These are phyloP conservation scores for Desmodus rotundus DNA, from an alignment of 2,113 vertebrate genomes.

Conservation along the genomic window DNA sequence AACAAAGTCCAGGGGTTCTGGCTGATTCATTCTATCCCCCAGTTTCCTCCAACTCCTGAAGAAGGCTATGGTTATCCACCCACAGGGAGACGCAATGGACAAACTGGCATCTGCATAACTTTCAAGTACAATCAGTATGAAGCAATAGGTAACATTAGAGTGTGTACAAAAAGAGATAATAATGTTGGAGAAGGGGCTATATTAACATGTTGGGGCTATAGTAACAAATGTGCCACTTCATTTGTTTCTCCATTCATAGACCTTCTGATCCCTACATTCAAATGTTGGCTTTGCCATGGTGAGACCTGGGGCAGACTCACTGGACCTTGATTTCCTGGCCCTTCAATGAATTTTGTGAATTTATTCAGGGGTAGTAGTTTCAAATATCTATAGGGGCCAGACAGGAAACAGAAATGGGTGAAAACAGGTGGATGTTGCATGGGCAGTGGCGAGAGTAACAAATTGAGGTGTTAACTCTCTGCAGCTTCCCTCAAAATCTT, in stretches of 20 bases:
- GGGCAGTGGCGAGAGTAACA: neutral
- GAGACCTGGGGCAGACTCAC: neutral
- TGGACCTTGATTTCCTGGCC: neutral
- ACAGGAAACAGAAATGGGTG: neutral
- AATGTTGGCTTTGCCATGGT: neutral
- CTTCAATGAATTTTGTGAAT: neutral
- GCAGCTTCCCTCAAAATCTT: neutral
- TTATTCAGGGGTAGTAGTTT: neutral
- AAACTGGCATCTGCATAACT: constrained; percentile 88
- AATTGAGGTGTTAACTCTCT: neutral
- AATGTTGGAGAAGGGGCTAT: neutral
- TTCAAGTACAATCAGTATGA: constrained; percentile 86
- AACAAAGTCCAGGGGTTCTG: constrained; percentile 91
- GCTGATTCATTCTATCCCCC: constrained; percentile 91
- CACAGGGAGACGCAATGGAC: constrained; percentile 85
- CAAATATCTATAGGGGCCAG: neutral
- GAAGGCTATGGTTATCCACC: constrained; percentile 87
- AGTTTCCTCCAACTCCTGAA: constrained; percentile 89
- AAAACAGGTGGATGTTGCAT: neutral
- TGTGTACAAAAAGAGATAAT: neutral
- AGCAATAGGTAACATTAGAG: constrained; percentile 82
- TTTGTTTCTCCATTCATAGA: neutral
- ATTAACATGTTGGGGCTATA: neutral
- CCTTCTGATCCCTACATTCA: neutral
- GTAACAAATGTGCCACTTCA: neutral